Evolutionary conservation across 2,113 vertebrate genomes (phyloP), one percentile per base, ranked within the genome.

Genomic region (Manacus vitellinus): DNA sequence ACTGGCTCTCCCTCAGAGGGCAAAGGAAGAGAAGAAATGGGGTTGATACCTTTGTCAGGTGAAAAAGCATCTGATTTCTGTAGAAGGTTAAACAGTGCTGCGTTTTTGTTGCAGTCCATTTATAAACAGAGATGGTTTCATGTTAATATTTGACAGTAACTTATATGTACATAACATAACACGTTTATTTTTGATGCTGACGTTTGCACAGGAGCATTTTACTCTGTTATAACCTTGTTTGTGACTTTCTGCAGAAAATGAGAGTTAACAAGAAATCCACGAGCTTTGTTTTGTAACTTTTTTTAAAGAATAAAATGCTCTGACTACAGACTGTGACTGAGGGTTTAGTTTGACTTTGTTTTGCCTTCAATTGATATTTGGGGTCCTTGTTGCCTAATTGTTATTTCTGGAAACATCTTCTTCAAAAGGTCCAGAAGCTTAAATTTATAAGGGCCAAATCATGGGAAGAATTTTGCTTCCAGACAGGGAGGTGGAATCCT

Each of bases 91-190:
- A 71, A 35, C 28, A 33, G 10, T 21, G 63, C 89, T 91, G 91
- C 95, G 0, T 59, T 89, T 89, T 89, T 87, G 70, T 33, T 65
- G 84, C 82, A 82, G 63, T 24, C 39, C 18, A 0, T 68, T 79
- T 79, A 9, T 51, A 46, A 46, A 30, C 4, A 70, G 89, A 74
- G n/a, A 12, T 9, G 21, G 19, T 79, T 88, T n/a, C 41, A 84
- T 68, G 82, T 83, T 91, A 72, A 87, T 88, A 91, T 91, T 85
- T 96, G 94, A 93, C 78, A 68, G 87, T 97, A 81, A 96, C 52
- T 96, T 97, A 89, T 89, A 35, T 92, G 65, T 91, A 61, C 63
- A 41, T 59, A 92, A 72, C 62, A 59, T 5, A 44, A 27, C 9
- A 23, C 39, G 2, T 84, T 87, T 88, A 84, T 86, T 95, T 82